phyloP scores from a whole-genome alignment of 2,113 vertebrate genomes.

The Centropus unirufus region DNA sequence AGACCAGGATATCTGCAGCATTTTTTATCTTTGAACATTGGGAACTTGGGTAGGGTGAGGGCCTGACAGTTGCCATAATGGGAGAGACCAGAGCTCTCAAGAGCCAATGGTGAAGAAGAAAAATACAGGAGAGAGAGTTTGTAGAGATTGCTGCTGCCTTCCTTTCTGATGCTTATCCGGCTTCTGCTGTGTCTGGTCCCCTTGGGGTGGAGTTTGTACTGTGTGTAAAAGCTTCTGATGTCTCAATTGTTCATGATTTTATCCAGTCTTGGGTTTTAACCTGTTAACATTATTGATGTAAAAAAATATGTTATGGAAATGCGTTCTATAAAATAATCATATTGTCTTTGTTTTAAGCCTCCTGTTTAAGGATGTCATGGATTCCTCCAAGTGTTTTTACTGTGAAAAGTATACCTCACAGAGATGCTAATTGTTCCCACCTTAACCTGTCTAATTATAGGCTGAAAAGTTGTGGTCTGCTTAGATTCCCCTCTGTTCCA shows the following conservation, averaged over 20 bases:
- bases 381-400: background rate
- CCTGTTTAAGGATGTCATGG: background rate
- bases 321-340: background rate
- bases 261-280: background rate
- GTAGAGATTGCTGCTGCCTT: background rate
- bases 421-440: background rate
- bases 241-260: background rate
- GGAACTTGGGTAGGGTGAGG: background rate
- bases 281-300: background rate
- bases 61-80: background rate
- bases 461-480: background rate
- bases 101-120: background rate
- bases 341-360: constrained; percentile 20
- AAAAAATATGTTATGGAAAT: background rate
- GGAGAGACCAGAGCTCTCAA: background rate
- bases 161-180: background rate
- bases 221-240: constrained; percentile 7
- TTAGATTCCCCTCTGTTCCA: background rate
- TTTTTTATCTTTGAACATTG: background rate
- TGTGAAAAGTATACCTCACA: background rate
- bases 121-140: background rate
- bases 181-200: background rate
- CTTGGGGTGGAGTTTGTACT: background rate
- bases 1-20: background rate
- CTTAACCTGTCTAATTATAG: background rate